A percentile compares a stretch with the other conserved stretches of the same genome.
phyloP scores from a whole-genome alignment of 2,797 vertebrate genomes.

The Coranthus polyacanthus region DNA sequence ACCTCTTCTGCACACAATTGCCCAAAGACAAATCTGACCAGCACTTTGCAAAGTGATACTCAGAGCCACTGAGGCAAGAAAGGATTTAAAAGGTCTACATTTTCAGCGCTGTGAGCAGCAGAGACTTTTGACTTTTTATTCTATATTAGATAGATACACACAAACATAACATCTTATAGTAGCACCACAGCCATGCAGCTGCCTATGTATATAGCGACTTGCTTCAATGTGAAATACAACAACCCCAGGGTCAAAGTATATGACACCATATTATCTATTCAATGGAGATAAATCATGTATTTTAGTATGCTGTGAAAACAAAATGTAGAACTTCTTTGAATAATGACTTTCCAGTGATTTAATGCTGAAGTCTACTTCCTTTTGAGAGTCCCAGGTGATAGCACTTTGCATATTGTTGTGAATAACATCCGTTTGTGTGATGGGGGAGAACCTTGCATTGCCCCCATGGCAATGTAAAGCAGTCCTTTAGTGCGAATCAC shows the following conservation, averaged over 20 bases:
- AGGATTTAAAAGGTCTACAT: slow-evolving; percentile 55
- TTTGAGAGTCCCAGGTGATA: slow-evolving; percentile 82
- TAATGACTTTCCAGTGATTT: slow-evolving; percentile 83
- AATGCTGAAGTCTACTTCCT: slow-evolving; percentile 76
- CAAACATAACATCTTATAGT: slow-evolving; percentile 39
- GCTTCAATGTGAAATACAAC: slow-evolving; percentile 60
- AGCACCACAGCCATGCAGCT: slow-evolving; percentile 37
- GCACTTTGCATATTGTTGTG: slow-evolving; percentile 85
- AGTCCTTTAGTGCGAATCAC: slow-evolving; percentile 84
- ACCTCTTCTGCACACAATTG: slow-evolving; percentile 61
- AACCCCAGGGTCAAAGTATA: slow-evolving; percentile 58
- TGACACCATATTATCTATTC: slow-evolving; percentile 62
- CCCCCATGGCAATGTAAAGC: slow-evolving; percentile 86
- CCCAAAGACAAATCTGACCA: slow-evolving; percentile 77
- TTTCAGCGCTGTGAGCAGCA: slow-evolving; percentile 40
- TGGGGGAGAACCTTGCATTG: slow-evolving; percentile 73
- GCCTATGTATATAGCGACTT: slow-evolving; percentile 57
- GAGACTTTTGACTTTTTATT: slow-evolving; percentile 58
- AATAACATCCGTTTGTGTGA: slow-evolving; percentile 83
- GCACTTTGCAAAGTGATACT: slow-evolving; percentile 68
- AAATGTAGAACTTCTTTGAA: slow-evolving; percentile 79
- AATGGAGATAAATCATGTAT: slow-evolving; percentile 69
- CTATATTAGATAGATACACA: slow-evolving; percentile 41
- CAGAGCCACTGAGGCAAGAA: slow-evolving; percentile 52
- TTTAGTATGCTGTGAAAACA: slow-evolving; percentile 74